phyloP scores from a whole-genome alignment of 2,888 invertebrate species.

The Ligdia adustata region DNA sequence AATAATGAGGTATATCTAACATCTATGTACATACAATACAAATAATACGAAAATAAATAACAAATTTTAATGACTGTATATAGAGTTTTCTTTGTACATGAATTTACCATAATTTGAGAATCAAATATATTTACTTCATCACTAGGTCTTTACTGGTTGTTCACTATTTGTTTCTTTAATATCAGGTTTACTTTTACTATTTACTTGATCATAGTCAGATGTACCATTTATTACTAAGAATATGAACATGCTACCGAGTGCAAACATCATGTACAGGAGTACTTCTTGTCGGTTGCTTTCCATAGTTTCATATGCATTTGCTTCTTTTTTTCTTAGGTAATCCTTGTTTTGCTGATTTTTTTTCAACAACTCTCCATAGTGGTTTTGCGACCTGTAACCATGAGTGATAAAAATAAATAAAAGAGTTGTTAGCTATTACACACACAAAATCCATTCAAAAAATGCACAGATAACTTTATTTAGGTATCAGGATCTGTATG shows the following conservation, averaged over 20 bases:
- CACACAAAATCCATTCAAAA: too few species aligned
- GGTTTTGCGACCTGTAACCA: conserved; percentile 73
- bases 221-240: conserved; percentile 51
- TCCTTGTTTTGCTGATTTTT: conserved; percentile 57
- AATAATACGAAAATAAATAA: conserved; percentile 36
- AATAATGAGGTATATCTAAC: conserved; percentile 35
- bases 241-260: conserved; percentile 48
- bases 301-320: conserved; percentile 37
- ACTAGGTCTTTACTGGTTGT: not conserved
- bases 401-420: too few species aligned
- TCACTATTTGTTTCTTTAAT: conserved; percentile 4
- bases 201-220: conserved; percentile 58
- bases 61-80: conserved; percentile 25
- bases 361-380: conserved; percentile 74
- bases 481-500: too few species aligned
- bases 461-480: too few species aligned
- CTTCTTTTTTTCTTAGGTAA: conserved; percentile 41
- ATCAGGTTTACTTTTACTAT: conserved; percentile 3
- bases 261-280: conserved; percentile 50
- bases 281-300: conserved; percentile 53
- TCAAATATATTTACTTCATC: not conserved
- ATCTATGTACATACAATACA: conserved; percentile 65
- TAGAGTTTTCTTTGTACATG: conserved; percentile 19
- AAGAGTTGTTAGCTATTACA: too few species aligned
- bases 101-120: conserved; percentile 5